phyloP scores from a whole-genome alignment of 2,888 invertebrate species.

The Chaetogeoica ovagalla region DNA sequence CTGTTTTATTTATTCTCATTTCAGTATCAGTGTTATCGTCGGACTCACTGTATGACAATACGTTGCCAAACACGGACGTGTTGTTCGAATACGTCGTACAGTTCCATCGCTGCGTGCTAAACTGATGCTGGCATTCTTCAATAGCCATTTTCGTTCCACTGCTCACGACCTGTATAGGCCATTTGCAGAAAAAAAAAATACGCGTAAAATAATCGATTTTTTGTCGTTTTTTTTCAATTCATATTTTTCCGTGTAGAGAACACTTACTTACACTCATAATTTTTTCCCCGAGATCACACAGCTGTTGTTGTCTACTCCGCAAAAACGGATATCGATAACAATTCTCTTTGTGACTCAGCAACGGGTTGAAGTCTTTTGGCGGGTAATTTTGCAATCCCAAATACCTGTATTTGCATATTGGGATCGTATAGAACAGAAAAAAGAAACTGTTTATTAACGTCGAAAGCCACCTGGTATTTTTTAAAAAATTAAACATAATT shows the following conservation, averaged over 20 bases:
- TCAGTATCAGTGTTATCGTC: not conserved
- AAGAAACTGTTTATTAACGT: no score
- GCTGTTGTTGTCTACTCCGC: constrained; percentile 73
- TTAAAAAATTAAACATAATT: no score
- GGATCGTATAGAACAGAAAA: no score
- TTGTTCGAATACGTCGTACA: constrained; percentile 79
- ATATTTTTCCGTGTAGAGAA: constrained; percentile 12
- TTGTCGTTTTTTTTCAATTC: no score
- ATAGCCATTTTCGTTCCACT: constrained; percentile 82
- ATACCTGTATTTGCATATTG: constrained; percentile 61
- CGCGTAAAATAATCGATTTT: constrained; percentile 41
- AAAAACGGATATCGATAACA: constrained; percentile 73
- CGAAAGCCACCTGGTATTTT: no score
- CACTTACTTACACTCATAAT: constrained; percentile 67
- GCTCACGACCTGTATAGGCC: constrained; percentile 72
- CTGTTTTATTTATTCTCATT: not conserved
- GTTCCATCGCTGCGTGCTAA: constrained; percentile 85
- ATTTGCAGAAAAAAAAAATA: constrained; percentile 58
- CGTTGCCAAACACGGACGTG: constrained; percentile 80
- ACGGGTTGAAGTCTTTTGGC: constrained; percentile 55
- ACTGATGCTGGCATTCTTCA: constrained; percentile 89
- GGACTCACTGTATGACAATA: constrained; percentile 78
- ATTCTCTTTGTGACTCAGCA: constrained; percentile 66
- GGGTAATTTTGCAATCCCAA: constrained; percentile 60
- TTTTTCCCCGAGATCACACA: constrained; percentile 73